These are phyloP conservation scores for Drosophila peninsularis DNA, from an alignment of 2,888 invertebrate genomes.

Conservation along the genomic window DNA sequence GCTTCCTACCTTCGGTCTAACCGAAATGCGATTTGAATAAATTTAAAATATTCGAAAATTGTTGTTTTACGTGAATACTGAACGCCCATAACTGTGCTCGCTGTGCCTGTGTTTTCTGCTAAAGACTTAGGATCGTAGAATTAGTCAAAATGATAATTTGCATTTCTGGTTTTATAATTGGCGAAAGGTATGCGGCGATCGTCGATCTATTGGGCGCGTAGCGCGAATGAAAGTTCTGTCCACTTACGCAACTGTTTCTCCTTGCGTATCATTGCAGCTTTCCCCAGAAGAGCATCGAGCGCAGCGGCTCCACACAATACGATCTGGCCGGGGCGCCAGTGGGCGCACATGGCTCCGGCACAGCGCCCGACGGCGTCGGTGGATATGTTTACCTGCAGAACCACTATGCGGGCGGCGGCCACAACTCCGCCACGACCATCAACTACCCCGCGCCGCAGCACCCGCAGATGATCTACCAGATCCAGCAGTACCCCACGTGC, in stretches of 20 bases:
- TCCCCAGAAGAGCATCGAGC: slow-evolving; percentile 84
- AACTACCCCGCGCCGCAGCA: slow-evolving; percentile 78
- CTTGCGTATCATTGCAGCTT: slow-evolving; percentile 76
- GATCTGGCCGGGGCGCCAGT: slow-evolving; percentile 74
- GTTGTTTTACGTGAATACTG: slow-evolving; percentile 32
- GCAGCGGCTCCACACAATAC: slow-evolving; percentile 84
- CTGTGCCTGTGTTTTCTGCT: slow-evolving; percentile 17
- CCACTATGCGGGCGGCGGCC: slow-evolving; percentile 80
- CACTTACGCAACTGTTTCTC: slow-evolving; percentile 10
- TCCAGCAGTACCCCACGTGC: slow-evolving; percentile 83
- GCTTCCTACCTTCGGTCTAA: slow-evolving; percentile 59
- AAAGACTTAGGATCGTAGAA: slow-evolving; percentile 25
- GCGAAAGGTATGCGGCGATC: slow-evolving; percentile 85
- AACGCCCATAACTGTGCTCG: slow-evolving; percentile 40
- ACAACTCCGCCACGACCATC: slow-evolving; percentile 71
- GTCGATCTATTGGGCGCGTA: not conserved
- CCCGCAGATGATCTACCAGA: slow-evolving; percentile 81
- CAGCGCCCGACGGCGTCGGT: slow-evolving; percentile 72
- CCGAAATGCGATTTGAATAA: slow-evolving; percentile 58
- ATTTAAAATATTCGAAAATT: slow-evolving; percentile 34
- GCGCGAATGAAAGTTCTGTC: slow-evolving; percentile 30
- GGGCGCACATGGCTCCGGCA: slow-evolving; percentile 66
- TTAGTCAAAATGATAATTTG: slow-evolving; percentile 86
- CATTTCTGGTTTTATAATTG: slow-evolving; percentile 87
- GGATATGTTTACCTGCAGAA: slow-evolving; percentile 85